These are phyloP conservation scores for Oryctolagus cuniculus DNA, from an alignment of 2,113 vertebrate species.

Conservation along the genomic window DNA sequence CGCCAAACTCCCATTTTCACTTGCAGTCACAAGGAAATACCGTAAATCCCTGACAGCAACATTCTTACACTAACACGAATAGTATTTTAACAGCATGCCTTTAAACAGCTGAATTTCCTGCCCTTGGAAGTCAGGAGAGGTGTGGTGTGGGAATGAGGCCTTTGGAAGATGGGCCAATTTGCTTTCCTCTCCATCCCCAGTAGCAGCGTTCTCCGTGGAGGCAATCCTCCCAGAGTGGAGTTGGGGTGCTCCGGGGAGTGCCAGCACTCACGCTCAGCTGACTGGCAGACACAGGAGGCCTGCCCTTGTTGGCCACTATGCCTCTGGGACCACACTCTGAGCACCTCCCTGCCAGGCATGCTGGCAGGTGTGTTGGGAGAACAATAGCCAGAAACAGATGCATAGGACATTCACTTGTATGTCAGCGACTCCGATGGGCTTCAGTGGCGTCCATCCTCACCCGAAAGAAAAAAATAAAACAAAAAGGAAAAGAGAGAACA, in stretches of 20 bases:
- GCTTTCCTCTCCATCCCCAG: neutral
- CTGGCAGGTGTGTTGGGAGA: conserved; percentile 86
- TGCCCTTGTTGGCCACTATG: conserved; percentile 13
- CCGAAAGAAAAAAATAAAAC: conserved; percentile 34
- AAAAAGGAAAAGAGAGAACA: conserved; percentile 62
- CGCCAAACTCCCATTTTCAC: neutral
- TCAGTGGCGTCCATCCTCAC: conserved; percentile 63
- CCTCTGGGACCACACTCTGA: conserved; percentile 75
- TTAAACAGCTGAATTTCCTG: neutral
- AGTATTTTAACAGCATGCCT: neutral
- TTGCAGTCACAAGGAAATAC: neutral
- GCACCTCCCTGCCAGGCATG: conserved; percentile 64
- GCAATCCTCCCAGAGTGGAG: accelerated
- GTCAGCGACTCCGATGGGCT: conserved; percentile 80
- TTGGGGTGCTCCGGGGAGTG: neutral
- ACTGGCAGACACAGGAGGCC: conserved; percentile 66
- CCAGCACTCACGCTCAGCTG: neutral
- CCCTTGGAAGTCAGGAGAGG: neutral
- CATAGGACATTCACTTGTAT: conserved; percentile 67
- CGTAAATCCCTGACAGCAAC: neutral
- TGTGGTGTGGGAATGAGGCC: neutral
- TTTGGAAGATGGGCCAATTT: neutral
- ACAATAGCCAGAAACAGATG: conserved; percentile 91
- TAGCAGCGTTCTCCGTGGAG: neutral
- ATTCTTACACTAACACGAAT: neutral